A percentile compares a stretch with the other conserved stretches of the same genome.
These are phyloP conservation scores for Oostethus manadensis DNA, from an alignment of 2,113 vertebrate species.

Conservation along the genomic window DNA sequence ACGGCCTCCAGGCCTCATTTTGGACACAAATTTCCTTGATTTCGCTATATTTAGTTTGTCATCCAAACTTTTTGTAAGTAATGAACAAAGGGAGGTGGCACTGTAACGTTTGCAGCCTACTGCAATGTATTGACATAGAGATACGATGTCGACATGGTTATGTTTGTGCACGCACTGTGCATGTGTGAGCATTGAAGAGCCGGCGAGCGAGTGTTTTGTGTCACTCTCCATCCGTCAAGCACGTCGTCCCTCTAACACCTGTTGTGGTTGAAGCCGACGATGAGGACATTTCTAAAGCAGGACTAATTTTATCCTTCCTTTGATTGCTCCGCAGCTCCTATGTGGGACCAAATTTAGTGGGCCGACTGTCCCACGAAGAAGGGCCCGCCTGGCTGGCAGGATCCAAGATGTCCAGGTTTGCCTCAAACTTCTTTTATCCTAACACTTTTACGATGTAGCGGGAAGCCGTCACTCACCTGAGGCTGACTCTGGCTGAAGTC, in stretches of 20 bases:
- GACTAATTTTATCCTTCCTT: constrained; percentile 59
- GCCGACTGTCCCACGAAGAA: constrained; percentile 36
- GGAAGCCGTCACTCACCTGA: constrained; percentile 49
- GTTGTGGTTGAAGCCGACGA: constrained; percentile 53
- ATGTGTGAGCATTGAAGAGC: background rate
- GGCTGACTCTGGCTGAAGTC: constrained; percentile 37
- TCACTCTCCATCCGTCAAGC: constrained; percentile 37
- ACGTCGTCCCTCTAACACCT: constrained; percentile 49
- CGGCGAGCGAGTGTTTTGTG: constrained; percentile 12
- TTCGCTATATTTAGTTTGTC: too few species aligned
- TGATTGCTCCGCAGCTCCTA: constrained; percentile 46
- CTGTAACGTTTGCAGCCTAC: too few species aligned
- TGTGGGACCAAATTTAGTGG: constrained; percentile 46
- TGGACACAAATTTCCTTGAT: too few species aligned
- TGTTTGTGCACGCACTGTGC: too few species aligned
- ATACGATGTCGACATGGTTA: too few species aligned
- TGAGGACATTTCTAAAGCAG: constrained; percentile 53
- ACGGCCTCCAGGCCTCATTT: too few species aligned
- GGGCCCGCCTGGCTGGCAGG: constrained; percentile 18
- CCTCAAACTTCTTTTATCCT: background rate
- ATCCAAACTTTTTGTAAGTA: too few species aligned
- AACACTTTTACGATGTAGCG: background rate
- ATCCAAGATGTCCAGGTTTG: too few species aligned
- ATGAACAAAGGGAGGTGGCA: background rate
- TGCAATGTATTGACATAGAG: too few species aligned